These are phyloP conservation scores for Diabrotica undecimpunctata DNA, from an alignment of 1,140 invertebrate genomes.

Conservation along the genomic window DNA sequence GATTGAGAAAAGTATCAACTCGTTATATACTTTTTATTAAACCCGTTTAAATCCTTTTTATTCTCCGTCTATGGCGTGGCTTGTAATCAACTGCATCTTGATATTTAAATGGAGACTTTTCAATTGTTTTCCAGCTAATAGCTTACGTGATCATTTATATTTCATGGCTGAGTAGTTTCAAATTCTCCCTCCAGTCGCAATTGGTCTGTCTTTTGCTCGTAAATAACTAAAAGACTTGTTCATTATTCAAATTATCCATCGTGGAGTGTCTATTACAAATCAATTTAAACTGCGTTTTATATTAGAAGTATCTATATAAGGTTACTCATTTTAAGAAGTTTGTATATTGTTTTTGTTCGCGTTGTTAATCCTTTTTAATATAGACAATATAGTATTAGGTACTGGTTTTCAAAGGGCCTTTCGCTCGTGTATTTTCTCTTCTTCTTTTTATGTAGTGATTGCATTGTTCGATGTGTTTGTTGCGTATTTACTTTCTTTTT, in stretches of 20 bases:
- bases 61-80: slow-evolving; percentile 9
- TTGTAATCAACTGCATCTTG: slow-evolving; percentile 12
- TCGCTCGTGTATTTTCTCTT: too few species aligned
- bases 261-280: neutral
- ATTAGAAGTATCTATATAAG: too few species aligned
- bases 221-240: neutral
- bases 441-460: too few species aligned
- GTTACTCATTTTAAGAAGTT: too few species aligned
- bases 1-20: too few species aligned
- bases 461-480: too few species aligned
- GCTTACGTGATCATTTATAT: slow-evolving; percentile 21
- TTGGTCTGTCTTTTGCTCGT: slow-evolving; percentile 2
- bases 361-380: too few species aligned
- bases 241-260: neutral
- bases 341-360: too few species aligned
- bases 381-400: too few species aligned
- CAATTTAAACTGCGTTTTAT: neutral
- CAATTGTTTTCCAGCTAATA: slow-evolving; percentile 19
- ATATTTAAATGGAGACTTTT: slow-evolving; percentile 17
- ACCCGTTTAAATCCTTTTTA: neutral
- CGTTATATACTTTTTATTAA: too few species aligned
- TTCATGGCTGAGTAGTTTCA: slow-evolving; percentile 6
- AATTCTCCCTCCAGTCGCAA: slow-evolving; percentile 1
- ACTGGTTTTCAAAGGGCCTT: too few species aligned
- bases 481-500: too few species aligned